These are phyloP conservation scores for Microctonus brassicae DNA, from an alignment of 2,888 invertebrate genomes.

Conservation along the genomic window DNA sequence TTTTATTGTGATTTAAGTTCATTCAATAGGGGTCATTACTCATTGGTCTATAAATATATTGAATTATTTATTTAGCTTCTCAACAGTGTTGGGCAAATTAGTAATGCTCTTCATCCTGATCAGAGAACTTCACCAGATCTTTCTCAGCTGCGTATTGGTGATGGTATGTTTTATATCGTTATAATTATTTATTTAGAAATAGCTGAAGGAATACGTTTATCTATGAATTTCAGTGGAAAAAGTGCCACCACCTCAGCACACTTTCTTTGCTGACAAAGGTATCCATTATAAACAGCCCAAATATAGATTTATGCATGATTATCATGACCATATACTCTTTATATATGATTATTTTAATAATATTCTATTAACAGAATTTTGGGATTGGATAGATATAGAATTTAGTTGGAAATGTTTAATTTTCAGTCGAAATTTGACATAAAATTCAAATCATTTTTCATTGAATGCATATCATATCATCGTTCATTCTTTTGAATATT, in stretches of 20 bases:
- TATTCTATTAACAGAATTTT: conserved; percentile 33
- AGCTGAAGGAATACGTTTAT: conserved; percentile 24
- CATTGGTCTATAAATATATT: neutral
- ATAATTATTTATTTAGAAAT: conserved; percentile 12
- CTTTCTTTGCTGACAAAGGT: conserved; percentile 74
- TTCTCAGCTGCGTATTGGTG: conserved; percentile 76
- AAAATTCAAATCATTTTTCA: conserved; percentile 1
- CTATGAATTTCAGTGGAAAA: conserved; percentile 70
- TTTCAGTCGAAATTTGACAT: neutral
- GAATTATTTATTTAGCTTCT: conserved; percentile 74
- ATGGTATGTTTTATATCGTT: conserved; percentile 70
- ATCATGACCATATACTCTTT: conserved; percentile 18
- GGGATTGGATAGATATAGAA: neutral
- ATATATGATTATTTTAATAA: conserved; percentile 37
- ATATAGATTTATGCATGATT: conserved; percentile 24
- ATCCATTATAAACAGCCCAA: conserved; percentile 55
- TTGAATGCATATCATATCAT: conserved; percentile 26
- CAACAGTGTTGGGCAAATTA: conserved; percentile 84
- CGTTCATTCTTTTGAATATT: conserved; percentile 15
- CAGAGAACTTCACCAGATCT: conserved; percentile 77
- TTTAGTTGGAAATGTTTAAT: conserved; percentile 5
- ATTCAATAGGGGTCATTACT: neutral
- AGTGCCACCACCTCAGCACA: conserved; percentile 67
- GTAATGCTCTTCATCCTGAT: conserved; percentile 80
- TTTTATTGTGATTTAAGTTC: neutral